Conservation (phyloP, 37 sponge, comb jelly and placozoan species). For the Axinella damicornis region DNA sequence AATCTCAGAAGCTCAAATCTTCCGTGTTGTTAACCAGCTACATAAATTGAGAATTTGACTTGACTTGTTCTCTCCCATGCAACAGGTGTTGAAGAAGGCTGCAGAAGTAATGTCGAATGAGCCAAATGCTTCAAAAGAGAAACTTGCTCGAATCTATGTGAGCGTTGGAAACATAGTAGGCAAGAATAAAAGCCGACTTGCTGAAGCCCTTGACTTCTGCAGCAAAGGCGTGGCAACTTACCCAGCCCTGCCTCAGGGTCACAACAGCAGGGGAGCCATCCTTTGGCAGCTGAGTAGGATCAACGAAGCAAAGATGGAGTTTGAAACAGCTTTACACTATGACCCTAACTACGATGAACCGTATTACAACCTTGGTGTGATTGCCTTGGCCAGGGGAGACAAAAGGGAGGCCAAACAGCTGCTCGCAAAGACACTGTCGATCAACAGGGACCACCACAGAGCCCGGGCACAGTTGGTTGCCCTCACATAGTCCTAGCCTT, state of each 20-base stretch:
- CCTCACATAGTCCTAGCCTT: too few relatives aligned
- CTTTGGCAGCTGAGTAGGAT: conserved; percentile 50
- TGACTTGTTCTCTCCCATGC: too few relatives aligned
- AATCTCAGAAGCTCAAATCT: too few relatives aligned
- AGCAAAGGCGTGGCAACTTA: conserved; percentile 51
- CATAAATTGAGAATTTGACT: too few relatives aligned
- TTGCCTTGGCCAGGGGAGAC: conserved; percentile 27
- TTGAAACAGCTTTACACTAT: conserved; percentile 8
- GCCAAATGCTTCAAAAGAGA: too few relatives aligned
- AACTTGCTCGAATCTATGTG: too few relatives aligned
- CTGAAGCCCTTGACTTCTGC: conserved; percentile 79
- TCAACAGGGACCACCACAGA: too few relatives aligned
- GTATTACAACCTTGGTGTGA: conserved; percentile 38
- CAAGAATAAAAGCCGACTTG: conserved; percentile 42
- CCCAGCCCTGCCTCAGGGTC: too few relatives aligned
- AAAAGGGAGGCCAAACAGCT: not conserved
- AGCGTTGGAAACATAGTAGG: conserved; percentile 56
- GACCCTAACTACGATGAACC: conserved; percentile 47
- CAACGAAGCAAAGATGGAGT: conserved; percentile 24
- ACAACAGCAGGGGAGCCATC: conserved; percentile 33
- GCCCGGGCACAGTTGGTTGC: too few relatives aligned
- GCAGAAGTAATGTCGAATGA: too few relatives aligned
- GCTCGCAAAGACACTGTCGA: conserved; percentile 12
- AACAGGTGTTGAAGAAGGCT: too few relatives aligned
- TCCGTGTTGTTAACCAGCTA: too few relatives aligned